Conservation (phyloP, 1,140 invertebrate species). For the Nilaparvata lugens region DNA sequence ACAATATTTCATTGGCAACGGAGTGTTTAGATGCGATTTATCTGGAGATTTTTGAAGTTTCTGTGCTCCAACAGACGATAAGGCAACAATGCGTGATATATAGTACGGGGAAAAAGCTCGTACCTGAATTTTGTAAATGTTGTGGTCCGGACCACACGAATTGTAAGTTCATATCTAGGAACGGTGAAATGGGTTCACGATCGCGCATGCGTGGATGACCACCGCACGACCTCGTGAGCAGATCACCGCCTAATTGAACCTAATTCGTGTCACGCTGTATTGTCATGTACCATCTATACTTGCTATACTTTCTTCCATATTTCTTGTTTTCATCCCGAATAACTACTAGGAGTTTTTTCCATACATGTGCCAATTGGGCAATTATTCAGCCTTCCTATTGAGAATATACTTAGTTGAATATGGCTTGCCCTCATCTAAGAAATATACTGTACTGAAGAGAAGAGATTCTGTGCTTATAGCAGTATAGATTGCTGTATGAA, state of each 20-base stretch:
- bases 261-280: not conserved
- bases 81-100: not conserved
- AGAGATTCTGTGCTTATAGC: too few relatives aligned
- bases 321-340: too few relatives aligned
- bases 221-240: not conserved
- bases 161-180: not conserved
- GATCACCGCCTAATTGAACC: not conserved
- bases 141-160: constrained; percentile 1
- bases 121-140: not conserved
- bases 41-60: too few relatives aligned
- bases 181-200: not conserved
- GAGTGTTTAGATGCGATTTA: not conserved
- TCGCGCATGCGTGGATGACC: constrained; percentile 1
- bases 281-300: too few relatives aligned
- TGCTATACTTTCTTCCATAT: too few relatives aligned
- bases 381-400: too few relatives aligned
- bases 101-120: not conserved
- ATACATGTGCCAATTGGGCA: too few relatives aligned
- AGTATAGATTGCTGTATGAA: too few relatives aligned
- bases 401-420: too few relatives aligned
- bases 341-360: too few relatives aligned
- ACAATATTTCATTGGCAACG: not conserved
- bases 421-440: too few relatives aligned
- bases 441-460: too few relatives aligned
- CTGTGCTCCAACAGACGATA: not conserved